Evolutionary conservation across 1,140 invertebrate genomes (phyloP).

Genomic region (Parasteatoda tepidariorum): DNA sequence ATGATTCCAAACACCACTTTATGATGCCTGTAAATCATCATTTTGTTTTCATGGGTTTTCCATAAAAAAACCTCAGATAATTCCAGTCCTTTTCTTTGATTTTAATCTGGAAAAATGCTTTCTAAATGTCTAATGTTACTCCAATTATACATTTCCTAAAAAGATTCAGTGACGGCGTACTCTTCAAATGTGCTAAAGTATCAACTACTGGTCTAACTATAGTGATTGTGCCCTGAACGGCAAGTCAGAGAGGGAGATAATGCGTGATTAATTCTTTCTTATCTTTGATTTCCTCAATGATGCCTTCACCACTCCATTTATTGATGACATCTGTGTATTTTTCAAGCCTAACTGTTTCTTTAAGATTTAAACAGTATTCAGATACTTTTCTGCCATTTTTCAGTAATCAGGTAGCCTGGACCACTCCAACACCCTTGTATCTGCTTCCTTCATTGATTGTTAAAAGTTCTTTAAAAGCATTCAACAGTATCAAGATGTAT

Average conservation of each 20-base stretch:
- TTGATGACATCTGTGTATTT: neutral
- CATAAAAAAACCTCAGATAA: too few relatives aligned
- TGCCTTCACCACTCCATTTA: neutral
- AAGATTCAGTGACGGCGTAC: neutral
- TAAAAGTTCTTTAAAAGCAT: neutral
- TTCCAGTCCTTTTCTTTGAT: too few relatives aligned
- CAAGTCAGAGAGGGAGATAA: slow-evolving; percentile 65
- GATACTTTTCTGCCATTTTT: neutral
- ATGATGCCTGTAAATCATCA: too few relatives aligned
- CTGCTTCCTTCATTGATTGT: neutral
- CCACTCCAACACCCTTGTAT: neutral
- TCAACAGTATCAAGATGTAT: neutral
- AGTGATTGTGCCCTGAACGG: slow-evolving; percentile 49
- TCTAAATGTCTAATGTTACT: too few relatives aligned
- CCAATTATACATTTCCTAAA: too few relatives aligned
- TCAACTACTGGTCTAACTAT: slow-evolving; percentile 57
- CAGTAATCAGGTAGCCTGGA: neutral
- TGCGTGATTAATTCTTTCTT: slow-evolving; percentile 36
- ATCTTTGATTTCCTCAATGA: neutral
- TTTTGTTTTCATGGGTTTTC: too few relatives aligned
- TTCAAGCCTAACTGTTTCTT: neutral
- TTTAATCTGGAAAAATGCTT: too few relatives aligned
- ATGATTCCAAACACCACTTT: too few relatives aligned
- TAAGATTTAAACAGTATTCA: neutral
- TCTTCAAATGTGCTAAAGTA: slow-evolving; percentile 22